Base-by-base conservation (phyloP, 2,797 vertebrate genomes). In the Enteromius fasciolatus region DNA sequence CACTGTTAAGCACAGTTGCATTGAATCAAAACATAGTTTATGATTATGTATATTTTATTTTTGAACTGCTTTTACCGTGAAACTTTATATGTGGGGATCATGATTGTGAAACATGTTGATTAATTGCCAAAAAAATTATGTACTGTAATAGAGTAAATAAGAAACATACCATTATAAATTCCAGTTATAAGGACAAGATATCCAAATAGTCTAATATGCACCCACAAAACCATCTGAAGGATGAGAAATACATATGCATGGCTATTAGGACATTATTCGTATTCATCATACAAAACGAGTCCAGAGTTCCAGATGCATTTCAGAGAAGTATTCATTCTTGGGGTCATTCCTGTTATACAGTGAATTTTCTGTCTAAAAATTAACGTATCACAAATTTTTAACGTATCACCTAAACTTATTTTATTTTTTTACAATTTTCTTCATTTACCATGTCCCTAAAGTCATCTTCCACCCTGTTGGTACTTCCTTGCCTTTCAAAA, bases 101-200 rank as follows among this genome's bases (percentile, higher is more conserved):
- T 10, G 39, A 41, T 44, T 44, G 12, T 44, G 44, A 12, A 44
- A 3, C 44, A 44, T 44, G 44, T 44, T 14, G 44, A 44, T 44
- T 44, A 44, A 44, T 44, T 44, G 44, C 10, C 0, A 3, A 44
- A 44, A 44, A 44, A 1, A 44, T 1, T 39, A 39, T 54, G n/a
- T n/a, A 57, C 20, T 57, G 20, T 57, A 28, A 44, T 44, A 33
- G 3, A 50, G 31, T 33, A n/a, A 61, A 33, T 50, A 18, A 75
- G 33, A 63, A 20, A 79, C 39, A 46, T 82, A 86, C 76, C 64
- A 68, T 87, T 78, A 80, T 70, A 73, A 39, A 82, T 9, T 28
- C 81, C 83, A 52, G 74, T 75, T 14, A 67, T 28, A 50, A 86
- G 69, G 11, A 61, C 44, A 73, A 78, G 28, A 46, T 44, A 82